Base-by-base conservation (phyloP, 2,888 invertebrate genomes). In the Craniophora ligustri region DNA sequence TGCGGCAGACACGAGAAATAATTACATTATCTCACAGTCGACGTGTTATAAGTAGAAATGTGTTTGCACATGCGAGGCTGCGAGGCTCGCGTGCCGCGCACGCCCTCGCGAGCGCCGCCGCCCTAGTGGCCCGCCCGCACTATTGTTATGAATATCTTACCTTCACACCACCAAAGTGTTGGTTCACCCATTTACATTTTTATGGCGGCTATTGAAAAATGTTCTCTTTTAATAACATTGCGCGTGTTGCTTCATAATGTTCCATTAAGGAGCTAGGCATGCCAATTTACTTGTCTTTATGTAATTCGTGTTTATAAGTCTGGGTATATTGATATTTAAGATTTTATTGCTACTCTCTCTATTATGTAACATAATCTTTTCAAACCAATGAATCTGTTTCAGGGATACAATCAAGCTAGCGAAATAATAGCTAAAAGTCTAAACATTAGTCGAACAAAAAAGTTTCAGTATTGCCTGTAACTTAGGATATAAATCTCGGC, bases 21-120 rank as follows among this genome's bases (percentile, higher is more conserved):
- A 87, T 88, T 82, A 84, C 83, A 85, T 87, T 87, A 88, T 87
- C 83, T 84, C 78, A 74, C 79, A 78, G 72, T 68, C 63, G 78
- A 75, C 79, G 81, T 78, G 76, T 76, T 77, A 62, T 72, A 73
- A 76, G 73, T 77, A 75, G 72, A 75, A 84, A 83, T 81, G 76
- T 80, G 75, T 83, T 82, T 81, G 75, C 78, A 81, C 82, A 82
- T 84, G 82, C 81, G 74, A 81, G 47, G 50, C 45, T 73, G 82
- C 78, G 74, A 78, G 54, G 46, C 36, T 76, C 50, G 76, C 75
- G 72, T 76, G 72, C 63, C 65, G 61, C 50, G 46, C 54, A 51
- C 63, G 23, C 23, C 23, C 23, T 0, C 10, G 64, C 60, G 26
- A 39, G n/a, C n/a, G 34, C 34, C 46, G 53, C 58, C 46, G 15